Base-by-base conservation (phyloP, 2,113 vertebrate species). In the Scomber scombrus region DNA sequence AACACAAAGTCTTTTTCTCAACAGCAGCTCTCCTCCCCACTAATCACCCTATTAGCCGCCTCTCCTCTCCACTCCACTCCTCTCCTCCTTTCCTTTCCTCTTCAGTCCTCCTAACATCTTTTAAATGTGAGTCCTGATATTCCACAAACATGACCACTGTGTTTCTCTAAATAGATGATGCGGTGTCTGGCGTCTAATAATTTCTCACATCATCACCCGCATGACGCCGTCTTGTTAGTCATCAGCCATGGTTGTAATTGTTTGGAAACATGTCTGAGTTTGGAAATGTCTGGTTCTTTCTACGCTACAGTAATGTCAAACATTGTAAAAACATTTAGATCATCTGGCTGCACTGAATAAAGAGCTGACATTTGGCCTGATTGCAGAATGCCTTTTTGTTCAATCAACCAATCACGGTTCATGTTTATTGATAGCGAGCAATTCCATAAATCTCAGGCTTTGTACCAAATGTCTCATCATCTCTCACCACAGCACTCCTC, bases 1-100 rank as follows among this genome's bases (percentile, higher is more conserved):
- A 91, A 87, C 82, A 86, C 77, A 85, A 82, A 89, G 82, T 83
- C 73, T 90, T 87, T 89, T 79, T 91, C 84, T 91, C 88, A 80
- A 85, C 78, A 88, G 85, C 77, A 80, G 87, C 78, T 83, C 78
- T 81, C 81, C 88, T 84, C 84, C 86, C 75, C 64, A 67, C 58
- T 84, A 88, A 85, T 92, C 86, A 80, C 82, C 69, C 79, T 67
- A 89, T 84, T 88, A 84, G 83, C 74, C 40, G 16, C 78, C 50
- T 74, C 63, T 50, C 19, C 78, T 75, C 54, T 57, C 46, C 16
- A 31, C 46, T 61, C 45, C n/a, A 15, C 15, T 45, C 40, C 58
- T 31, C 26, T 15, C 10, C 55, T 45, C 40, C 58, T 31, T 19
- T 15, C 10, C 55, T 58, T 7, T 19, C 23, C 19, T 43, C 47